A percentile compares a stretch with the other conserved stretches of the same genome.
phyloP scores from a whole-genome alignment of 2,888 invertebrate species.

The Temnothorax ravouxi region DNA sequence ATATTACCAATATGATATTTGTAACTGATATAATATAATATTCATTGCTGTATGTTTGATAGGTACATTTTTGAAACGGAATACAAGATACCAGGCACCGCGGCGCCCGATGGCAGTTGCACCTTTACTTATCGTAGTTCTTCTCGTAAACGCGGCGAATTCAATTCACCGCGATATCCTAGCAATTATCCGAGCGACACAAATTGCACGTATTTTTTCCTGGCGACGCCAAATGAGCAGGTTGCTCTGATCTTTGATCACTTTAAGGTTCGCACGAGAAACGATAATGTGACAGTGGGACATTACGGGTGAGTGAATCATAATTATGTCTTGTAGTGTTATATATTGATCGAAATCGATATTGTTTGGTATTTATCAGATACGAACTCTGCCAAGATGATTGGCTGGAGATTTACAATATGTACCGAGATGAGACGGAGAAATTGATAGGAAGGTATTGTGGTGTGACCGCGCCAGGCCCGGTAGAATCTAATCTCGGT shows the following conservation, averaged over 20 bases:
- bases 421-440: slow-evolving; percentile 93
- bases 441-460: slow-evolving; percentile 97
- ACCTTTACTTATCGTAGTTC: slow-evolving; percentile 96
- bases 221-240: slow-evolving; percentile 95
- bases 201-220: slow-evolving; percentile 97
- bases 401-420: slow-evolving; percentile 97
- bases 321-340: not conserved
- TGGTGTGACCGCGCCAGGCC: slow-evolving; percentile 96
- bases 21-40: not conserved
- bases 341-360: not conserved
- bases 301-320: slow-evolving; percentile 89
- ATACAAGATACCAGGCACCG: slow-evolving; percentile 97
- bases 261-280: slow-evolving; percentile 95
- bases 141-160: slow-evolving; percentile 95
- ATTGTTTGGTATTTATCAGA: slow-evolving; percentile 84
- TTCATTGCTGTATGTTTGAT: not conserved
- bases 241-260: slow-evolving; percentile 96
- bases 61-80: slow-evolving; percentile 90
- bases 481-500: slow-evolving; percentile 96
- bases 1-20: not conserved
- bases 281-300: slow-evolving; percentile 92
- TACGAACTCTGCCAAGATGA: slow-evolving; percentile 94
- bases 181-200: slow-evolving; percentile 98
- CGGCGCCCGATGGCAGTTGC: slow-evolving; percentile 96
- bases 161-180: slow-evolving; percentile 98